A percentile compares a stretch with the other conserved stretches of the same genome.
These are phyloP conservation scores for Ischnura elegans DNA, from an alignment of 2,888 invertebrate genomes.

Conservation along the genomic window DNA sequence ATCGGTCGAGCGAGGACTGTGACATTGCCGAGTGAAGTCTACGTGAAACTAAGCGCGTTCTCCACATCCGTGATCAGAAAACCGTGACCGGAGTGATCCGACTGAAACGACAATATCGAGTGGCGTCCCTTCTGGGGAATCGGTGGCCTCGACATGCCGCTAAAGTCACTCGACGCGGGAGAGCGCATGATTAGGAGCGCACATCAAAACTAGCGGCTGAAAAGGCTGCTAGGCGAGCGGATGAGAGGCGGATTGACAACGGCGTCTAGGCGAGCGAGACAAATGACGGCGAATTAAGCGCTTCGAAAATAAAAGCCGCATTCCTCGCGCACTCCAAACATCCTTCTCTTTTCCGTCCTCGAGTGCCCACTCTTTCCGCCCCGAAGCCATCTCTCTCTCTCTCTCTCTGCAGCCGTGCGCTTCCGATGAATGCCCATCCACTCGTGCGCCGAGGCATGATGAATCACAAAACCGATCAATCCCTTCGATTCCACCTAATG, in stretches of 20 bases:
- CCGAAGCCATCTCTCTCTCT: not conserved
- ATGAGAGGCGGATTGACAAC: not conserved
- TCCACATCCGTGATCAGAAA: not conserved
- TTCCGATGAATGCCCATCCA: slow-evolving; percentile 22
- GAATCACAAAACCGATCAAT: slow-evolving; percentile 55
- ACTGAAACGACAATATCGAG: not conserved
- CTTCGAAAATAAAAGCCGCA: not conserved
- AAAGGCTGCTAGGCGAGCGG: not conserved
- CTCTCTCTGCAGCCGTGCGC: not conserved
- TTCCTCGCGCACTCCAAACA: not conserved
- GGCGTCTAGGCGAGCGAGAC: not conserved
- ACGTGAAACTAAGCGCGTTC: not conserved
- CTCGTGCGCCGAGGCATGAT: slow-evolving; percentile 42
- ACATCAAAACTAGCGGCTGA: not conserved
- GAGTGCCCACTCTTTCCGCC: not conserved
- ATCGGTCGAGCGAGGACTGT: not conserved
- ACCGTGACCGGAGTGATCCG: not conserved
- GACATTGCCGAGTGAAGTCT: not conserved
- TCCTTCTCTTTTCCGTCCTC: not conserved
- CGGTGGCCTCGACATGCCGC: not conserved
- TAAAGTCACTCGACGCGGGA: not conserved
- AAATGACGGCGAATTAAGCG: not conserved
- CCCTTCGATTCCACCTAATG: slow-evolving; percentile 8
- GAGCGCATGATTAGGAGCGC: not conserved
- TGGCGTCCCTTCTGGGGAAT: not conserved